phyloP scores from a whole-genome alignment of 2,113 vertebrate species.

The Onychorhynchus coronatus region DNA sequence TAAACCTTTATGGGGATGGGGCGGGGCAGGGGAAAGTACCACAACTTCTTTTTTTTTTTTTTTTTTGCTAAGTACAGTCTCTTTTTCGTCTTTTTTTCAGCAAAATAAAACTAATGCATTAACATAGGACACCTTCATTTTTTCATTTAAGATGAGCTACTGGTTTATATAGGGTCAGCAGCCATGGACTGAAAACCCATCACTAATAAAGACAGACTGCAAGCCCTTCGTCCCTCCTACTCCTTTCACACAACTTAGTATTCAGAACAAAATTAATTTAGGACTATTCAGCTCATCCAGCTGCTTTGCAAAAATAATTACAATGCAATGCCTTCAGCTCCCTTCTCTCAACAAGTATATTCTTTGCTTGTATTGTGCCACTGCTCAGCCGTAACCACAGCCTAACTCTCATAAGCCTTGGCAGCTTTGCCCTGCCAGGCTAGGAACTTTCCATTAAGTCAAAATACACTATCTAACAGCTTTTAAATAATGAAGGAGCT shows the following conservation, averaged over 20 bases:
- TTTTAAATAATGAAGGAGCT: not conserved
- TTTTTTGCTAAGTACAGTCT: not conserved
- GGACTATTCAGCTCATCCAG: constrained; percentile 73
- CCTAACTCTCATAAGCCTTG: not conserved
- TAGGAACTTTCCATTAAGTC: not conserved
- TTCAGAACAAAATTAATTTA: constrained; percentile 72
- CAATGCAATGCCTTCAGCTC: constrained; percentile 68
- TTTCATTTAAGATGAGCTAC: not conserved
- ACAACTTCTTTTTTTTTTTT: not conserved
- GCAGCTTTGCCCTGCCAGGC: not conserved
- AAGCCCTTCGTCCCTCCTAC: constrained; percentile 43
- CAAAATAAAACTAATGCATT: not conserved
- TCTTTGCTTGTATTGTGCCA: constrained; percentile 56
- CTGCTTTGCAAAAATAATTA: constrained; percentile 72
- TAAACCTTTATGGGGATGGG: not conserved
- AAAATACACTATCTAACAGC: not conserved
- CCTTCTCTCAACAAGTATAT: constrained; percentile 62
- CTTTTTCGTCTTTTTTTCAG: not conserved
- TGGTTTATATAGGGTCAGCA: constrained; percentile 37
- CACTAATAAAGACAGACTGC: constrained; percentile 49
- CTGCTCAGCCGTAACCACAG: not conserved
- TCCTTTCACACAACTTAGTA: constrained; percentile 68
- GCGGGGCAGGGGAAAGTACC: not conserved
- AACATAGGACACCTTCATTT: not conserved
- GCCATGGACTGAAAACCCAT: constrained; percentile 39